Evolutionary conservation across 1,140 invertebrate species (phyloP), one percentile per base, ranked within the genome.

Genomic region (Diplogasteroides magnus): DNA sequence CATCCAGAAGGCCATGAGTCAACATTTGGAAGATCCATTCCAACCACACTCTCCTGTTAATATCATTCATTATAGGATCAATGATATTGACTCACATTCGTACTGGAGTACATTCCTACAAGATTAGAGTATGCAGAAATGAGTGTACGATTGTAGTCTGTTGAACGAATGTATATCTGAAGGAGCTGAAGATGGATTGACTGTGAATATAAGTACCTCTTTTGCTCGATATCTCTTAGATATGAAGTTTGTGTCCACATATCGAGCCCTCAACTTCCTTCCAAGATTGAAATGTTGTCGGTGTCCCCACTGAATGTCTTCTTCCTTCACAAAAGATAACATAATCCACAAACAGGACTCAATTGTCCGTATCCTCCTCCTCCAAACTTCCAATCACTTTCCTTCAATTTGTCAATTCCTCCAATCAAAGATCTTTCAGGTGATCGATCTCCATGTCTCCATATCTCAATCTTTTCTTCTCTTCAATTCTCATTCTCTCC

Each of bases 231-330:
- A 56, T 29, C 61, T 61, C 27, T 37, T 1, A 11, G 58, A 66
- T 63, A 59, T 55, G 0, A 59, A 37, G 14, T 64, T 25, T 0
- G 58, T 59, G 23, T 71, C 66, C 11, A 75, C 65, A 32, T 75
- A 75, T n/a, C 71, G 72, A 26, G 58, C 56, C 56, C 71, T 67
- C 0, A 75, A 31, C 26, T 69, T 58, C 56, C 69, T 48, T 15
- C 74, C 74, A 19, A 76, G 61, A 19, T 60, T 28, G 55, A 61
- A 71, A 57, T 76, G 72, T 57, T 76, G 74, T 14, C 67, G 64
- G 68, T 74, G 74, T 67, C 74, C 72, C 26, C 68, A 29, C 69
- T 76, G 31, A 66, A 71, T 61, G 37, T 48, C 37, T 48, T 48
- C 6, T 19, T 6, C 37, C 37, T 48, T 6, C 37, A 48, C 6